Evolutionary conservation across 2,888 invertebrate species (phyloP).

Genomic region (Drosophila bunnanda): DNA sequence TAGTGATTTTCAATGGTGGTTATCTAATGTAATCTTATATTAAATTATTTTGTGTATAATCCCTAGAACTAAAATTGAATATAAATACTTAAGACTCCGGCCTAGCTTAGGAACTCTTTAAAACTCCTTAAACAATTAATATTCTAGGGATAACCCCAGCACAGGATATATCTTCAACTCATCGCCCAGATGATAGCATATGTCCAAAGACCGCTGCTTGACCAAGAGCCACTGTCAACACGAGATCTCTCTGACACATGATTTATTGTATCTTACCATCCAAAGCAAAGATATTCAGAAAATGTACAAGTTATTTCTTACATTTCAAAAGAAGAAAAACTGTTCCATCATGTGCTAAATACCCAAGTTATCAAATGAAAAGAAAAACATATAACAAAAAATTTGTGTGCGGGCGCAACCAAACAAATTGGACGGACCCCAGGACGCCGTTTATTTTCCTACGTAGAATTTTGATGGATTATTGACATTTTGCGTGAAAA

Average conservation of each 20-base stretch:
- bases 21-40: neutral
- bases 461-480: constrained; percentile 60
- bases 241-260: constrained; percentile 17
- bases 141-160: neutral
- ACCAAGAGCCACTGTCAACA: constrained; percentile 64
- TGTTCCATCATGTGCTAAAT: constrained; percentile 79
- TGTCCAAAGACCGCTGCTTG: constrained; percentile 44
- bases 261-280: constrained; percentile 18
- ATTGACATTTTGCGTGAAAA: constrained; percentile 65
- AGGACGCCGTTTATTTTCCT: constrained; percentile 6
- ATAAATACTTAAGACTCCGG: neutral
- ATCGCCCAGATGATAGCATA: constrained; percentile 34
- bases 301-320: constrained; percentile 1
- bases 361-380: constrained; percentile 43
- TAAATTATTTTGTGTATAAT: neutral
- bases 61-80: neutral
- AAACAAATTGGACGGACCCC: constrained; percentile 66
- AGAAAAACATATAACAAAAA: constrained; percentile 29
- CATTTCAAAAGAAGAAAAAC: constrained; percentile 45
- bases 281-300: neutral
- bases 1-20: neutral
- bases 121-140: neutral
- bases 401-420: constrained; percentile 69
- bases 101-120: neutral
- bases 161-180: neutral